Conservation (phyloP, 2,113 vertebrate species). For the Colistium nudipinnis region DNA sequence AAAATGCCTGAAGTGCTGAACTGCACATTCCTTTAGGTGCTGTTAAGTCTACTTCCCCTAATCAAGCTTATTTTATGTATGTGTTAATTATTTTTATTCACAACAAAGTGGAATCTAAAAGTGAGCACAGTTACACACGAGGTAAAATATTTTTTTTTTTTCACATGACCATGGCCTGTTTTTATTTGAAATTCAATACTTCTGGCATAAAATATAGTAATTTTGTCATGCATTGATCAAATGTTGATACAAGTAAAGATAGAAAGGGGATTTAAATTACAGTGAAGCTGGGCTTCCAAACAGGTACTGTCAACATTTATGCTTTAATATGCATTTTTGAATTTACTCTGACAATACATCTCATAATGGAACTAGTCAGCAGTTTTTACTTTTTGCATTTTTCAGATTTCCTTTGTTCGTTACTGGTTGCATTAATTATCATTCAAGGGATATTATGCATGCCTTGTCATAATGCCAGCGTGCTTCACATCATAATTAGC, state of each 20-base stretch:
- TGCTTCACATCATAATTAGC: constrained; percentile 22
- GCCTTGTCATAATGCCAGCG: constrained; percentile 17
- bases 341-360: constrained; percentile 1
- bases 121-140: neutral
- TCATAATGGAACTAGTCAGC: constrained; percentile 16
- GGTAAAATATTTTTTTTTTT: neutral
- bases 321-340: constrained; percentile 8
- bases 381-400: neutral
- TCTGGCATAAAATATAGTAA: neutral
- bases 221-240: neutral
- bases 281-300: neutral
- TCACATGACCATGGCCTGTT: neutral
- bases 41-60: neutral
- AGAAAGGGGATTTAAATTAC: neutral
- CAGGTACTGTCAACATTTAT: neutral
- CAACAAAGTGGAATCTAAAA: neutral
- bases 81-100: neutral
- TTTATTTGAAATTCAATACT: neutral
- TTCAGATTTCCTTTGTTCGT: constrained; percentile 33
- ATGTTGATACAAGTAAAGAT: neutral
- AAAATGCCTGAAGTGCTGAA: constrained; percentile 4
- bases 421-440: constrained; percentile 29
- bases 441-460: constrained; percentile 30
- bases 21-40: constrained; percentile 4
- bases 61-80: neutral